Percentiles rank a stretch among this genome's conserved stretches.
Conservation (phyloP, 2,113 vertebrate genomes). For the Aleadryas rufinucha region DNA sequence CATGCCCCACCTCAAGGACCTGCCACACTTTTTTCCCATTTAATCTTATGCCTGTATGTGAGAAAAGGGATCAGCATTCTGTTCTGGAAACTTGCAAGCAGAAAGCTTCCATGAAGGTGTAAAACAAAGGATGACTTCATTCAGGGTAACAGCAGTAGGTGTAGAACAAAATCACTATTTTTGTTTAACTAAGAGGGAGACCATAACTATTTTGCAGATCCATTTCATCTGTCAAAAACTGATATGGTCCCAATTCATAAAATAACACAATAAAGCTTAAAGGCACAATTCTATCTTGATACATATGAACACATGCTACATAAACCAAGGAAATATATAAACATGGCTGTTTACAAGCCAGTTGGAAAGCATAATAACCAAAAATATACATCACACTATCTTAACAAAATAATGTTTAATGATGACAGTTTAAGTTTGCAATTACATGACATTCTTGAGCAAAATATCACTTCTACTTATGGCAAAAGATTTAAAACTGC, state of each 20-base stretch:
- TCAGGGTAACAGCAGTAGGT: not conserved
- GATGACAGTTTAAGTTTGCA: conserved; percentile 50
- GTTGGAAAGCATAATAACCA: conserved; percentile 15
- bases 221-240: conserved; percentile 19
- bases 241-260: not conserved
- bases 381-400: conserved; percentile 37
- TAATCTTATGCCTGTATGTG: not conserved
- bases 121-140: not conserved
- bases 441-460: conserved; percentile 34
- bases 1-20: not conserved
- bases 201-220: not conserved
- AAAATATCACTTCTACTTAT: conserved; percentile 46
- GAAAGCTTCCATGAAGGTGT: not conserved
- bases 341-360: conserved; percentile 34
- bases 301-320: conserved; percentile 17
- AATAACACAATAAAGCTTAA: conserved; percentile 10
- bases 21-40: not conserved
- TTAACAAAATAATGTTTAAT: conserved; percentile 59
- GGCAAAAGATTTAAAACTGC: conserved; percentile 42
- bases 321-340: conserved; percentile 40
- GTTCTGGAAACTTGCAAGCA: not conserved
- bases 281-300: not conserved
- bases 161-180: not conserved
- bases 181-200: not conserved
- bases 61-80: not conserved